phyloP scores from a whole-genome alignment of 2,888 invertebrate genomes.

The Lepetodrilus schrolli region DNA sequence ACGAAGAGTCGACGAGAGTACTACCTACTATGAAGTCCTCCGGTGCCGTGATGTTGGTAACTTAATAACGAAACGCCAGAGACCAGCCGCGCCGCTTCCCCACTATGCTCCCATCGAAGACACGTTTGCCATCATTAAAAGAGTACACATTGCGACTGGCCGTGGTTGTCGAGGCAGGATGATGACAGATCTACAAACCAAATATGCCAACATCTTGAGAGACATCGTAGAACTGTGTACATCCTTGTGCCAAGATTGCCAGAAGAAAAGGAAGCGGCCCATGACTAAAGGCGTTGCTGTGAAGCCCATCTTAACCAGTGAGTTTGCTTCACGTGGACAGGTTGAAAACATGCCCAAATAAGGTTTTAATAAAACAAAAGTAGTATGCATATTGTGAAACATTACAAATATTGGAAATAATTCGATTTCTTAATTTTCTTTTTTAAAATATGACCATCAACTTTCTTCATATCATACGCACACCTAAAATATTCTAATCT shows the following conservation, averaged over 20 bases:
- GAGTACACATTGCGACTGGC: background rate
- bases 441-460: too few species aligned
- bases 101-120: background rate
- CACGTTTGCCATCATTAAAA: background rate
- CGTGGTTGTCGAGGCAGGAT: background rate
- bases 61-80: background rate
- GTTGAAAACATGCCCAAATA: background rate
- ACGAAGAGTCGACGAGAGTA: background rate
- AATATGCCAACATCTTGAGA: background rate
- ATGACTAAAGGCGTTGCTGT: background rate
- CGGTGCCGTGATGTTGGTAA: background rate
- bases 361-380: too few species aligned
- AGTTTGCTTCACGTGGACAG: background rate
- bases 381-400: too few species aligned
- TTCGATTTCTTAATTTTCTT: too few species aligned
- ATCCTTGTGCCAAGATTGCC: too few species aligned
- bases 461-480: too few species aligned
- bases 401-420: too few species aligned
- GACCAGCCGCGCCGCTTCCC: background rate
- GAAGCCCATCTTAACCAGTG: background rate
- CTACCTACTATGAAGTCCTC: background rate
- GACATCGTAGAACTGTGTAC: too few species aligned
- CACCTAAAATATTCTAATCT: too few species aligned
- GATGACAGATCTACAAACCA: background rate
- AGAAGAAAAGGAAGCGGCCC: background rate